Conservation (phyloP, 2,888 invertebrate species). For the Rhopalosiphum nymphaeae region DNA sequence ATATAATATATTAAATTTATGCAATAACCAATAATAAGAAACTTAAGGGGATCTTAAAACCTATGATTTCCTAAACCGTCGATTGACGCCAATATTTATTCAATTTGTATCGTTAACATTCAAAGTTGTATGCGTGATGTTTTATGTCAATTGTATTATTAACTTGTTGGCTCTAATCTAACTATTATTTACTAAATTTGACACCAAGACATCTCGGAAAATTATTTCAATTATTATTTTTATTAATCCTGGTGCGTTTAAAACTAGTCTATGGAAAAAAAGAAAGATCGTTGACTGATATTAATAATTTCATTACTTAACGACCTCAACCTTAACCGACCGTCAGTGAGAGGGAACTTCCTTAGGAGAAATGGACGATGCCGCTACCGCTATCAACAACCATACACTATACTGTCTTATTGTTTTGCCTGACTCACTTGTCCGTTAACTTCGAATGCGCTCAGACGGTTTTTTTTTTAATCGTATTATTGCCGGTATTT, state of each 20-base stretch:
- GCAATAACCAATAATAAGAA: not conserved
- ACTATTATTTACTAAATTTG: not conserved
- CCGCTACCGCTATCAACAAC: not conserved
- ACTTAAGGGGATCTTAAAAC: not conserved
- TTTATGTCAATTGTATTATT: not conserved
- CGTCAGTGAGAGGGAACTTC: slow-evolving; percentile 57
- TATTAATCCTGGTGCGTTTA: not conserved
- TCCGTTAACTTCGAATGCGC: slow-evolving; percentile 58
- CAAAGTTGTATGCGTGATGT: not conserved
- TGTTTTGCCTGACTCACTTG: slow-evolving; percentile 58
- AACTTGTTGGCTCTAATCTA: not conserved
- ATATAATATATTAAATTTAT: not conserved
- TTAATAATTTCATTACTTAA: slow-evolving; percentile 52
- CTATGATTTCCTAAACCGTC: not conserved
- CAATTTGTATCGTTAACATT: not conserved
- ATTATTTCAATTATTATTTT: slow-evolving; percentile 15
- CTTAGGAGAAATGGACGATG: slow-evolving; percentile 52
- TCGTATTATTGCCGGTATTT: not conserved
- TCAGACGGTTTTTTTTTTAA: slow-evolving; percentile 36
- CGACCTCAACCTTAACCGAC: slow-evolving; percentile 64
- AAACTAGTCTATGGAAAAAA: slow-evolving; percentile 42
- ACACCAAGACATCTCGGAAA: slow-evolving; percentile 9
- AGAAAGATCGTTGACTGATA: slow-evolving; percentile 36
- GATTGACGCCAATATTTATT: too few species aligned
- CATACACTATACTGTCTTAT: slow-evolving; percentile 37